phyloP scores from a whole-genome alignment of 1,140 invertebrate species.

The Stegodyphus dumicola region DNA sequence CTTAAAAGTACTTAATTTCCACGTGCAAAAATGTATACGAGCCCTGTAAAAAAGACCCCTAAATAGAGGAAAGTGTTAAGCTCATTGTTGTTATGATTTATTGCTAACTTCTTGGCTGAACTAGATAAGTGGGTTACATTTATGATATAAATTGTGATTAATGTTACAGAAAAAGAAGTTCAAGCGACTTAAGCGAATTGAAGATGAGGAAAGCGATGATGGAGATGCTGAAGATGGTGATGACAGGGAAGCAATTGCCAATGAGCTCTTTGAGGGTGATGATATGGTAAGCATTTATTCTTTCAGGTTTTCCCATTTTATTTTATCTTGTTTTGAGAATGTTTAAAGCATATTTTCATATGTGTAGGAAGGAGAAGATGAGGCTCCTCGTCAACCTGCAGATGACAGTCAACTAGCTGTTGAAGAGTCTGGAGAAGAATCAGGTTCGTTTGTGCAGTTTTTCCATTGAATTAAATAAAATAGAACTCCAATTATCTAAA shows the following conservation, averaged over 20 bases:
- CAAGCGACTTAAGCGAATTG: constrained; percentile 83
- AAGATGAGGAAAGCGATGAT: constrained; percentile 88
- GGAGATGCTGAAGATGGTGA: constrained; percentile 62
- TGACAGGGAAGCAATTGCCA: constrained; percentile 83
- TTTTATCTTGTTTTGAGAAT: neutral
- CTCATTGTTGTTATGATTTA: no score
- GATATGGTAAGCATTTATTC: constrained; percentile 77
- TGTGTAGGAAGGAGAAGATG: constrained; percentile 37
- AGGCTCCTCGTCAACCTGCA: neutral
- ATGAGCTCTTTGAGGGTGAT: constrained; percentile 86
- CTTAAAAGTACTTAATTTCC: no score
- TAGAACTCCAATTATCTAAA: neutral
- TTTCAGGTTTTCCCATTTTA: neutral
- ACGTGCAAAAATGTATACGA: no score
- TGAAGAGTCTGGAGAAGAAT: constrained; percentile 60
- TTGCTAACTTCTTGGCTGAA: no score
- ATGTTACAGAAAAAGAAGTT: constrained; percentile 80
- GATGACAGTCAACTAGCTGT: constrained; percentile 50
- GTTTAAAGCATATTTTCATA: neutral
- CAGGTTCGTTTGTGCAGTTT: constrained; percentile 22
- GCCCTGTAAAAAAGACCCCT: no score
- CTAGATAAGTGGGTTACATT: no score
- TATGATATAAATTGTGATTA: neutral
- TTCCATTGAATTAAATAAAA: no score
- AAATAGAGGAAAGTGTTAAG: no score